These are phyloP conservation scores for Venustaconcha ellipsiformis DNA, from an alignment of 1,140 invertebrate species.

Conservation along the genomic window DNA sequence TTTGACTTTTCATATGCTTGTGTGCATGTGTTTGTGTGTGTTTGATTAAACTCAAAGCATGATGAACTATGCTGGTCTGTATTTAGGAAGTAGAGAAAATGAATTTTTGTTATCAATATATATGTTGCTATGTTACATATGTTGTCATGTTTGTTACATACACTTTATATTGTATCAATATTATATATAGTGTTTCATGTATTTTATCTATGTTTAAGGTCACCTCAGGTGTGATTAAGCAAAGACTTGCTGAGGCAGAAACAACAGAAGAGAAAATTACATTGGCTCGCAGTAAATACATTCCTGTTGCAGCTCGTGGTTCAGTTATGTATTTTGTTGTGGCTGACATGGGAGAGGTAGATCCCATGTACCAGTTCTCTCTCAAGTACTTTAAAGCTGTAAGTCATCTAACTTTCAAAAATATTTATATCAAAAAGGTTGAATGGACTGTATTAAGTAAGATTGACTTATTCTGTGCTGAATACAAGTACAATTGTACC, in stretches of 20 bases:
- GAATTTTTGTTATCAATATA: too few relatives aligned
- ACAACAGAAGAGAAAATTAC: conserved; percentile 75
- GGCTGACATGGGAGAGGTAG: conserved; percentile 69
- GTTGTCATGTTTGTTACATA: background rate
- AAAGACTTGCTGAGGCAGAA: conserved; percentile 84
- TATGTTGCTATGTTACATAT: background rate
- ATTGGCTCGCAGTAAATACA: conserved; percentile 66
- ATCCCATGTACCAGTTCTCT: conserved; percentile 76
- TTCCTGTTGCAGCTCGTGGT: conserved; percentile 65
- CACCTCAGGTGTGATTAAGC: conserved; percentile 75
- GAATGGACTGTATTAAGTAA: background rate
- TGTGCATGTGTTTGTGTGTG: too few relatives aligned
- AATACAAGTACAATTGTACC: too few relatives aligned
- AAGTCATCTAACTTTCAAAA: conserved; percentile 34
- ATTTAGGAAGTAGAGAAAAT: too few relatives aligned
- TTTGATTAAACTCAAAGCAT: too few relatives aligned
- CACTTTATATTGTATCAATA: background rate
- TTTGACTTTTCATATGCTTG: too few relatives aligned
- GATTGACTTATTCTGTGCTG: too few relatives aligned
- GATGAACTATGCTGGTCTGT: too few relatives aligned
- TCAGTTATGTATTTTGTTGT: conserved; percentile 71
- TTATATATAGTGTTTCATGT: too few relatives aligned
- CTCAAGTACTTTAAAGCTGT: conserved; percentile 88
- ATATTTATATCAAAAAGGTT: background rate
- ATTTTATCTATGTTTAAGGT: conserved; percentile 45